Base-by-base conservation (phyloP, 2,888 invertebrate genomes). In the Elysia crispata region DNA sequence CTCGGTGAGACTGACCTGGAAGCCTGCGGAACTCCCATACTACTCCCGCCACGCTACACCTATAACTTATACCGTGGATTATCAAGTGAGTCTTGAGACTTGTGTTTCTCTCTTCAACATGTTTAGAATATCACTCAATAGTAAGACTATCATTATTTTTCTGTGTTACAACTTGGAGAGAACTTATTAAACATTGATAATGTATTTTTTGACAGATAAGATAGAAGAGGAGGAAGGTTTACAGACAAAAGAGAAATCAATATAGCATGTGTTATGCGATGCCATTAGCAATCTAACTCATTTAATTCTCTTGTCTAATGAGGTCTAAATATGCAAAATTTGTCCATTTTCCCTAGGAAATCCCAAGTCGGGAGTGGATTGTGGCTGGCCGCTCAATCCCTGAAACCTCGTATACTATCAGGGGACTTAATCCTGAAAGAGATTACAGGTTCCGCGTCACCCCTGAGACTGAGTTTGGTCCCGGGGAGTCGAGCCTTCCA, bases 381-480 rank as follows among this genome's bases (percentile, higher is more conserved):
- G 96, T 96, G 0, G 95, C 96, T 15, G 83, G 86, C 1, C 84
- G 86, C 41, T 85, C 87, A 57, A 86, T 91, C 20, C 86, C 88
- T 11, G 87, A 87, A 49, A 88, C 89, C 0, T 86, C 86, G 30
- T 88, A 88, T 82, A 84, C 84, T 64, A 84, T 90, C 28, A 87
- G 83, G 8, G 89, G 87, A 72, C 84, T 90, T 50, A 79, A 83
- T 20, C 85, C 87, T n/a, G 86, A 87, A 62, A 80, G 96, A 84
- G 98, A 98, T 93, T 99, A 99, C 93, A 96, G 96, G 92, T 98
- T 98, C 94, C 94, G 99, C 82, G 95, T 99, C 49, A 94, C 98
- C 33, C 98, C 99, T 1, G 98, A 98, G 91, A 98, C 98, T 93
- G 96, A 97, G 92, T 97, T 96, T 91, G 98, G 98, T 72, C 95